Percentiles rank a stretch among this genome's conserved stretches.
Evolutionary conservation across 2,113 vertebrate genomes (phyloP).

Genomic region (Macquaria australasica): DNA sequence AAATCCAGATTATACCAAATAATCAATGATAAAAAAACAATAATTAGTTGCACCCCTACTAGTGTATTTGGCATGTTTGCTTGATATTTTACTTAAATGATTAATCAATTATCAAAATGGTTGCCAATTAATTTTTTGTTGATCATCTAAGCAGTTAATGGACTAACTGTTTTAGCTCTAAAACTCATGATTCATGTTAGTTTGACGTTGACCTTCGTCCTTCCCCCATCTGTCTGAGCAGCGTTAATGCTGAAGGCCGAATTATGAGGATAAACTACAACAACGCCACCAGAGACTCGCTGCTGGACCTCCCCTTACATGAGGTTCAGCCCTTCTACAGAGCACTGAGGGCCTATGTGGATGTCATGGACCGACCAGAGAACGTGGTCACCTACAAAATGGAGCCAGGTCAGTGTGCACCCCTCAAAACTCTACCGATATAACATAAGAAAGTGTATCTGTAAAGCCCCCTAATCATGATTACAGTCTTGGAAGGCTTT

Average conservation of each 20-base stretch:
- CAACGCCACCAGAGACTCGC: slow-evolving; percentile 92
- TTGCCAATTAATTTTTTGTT: background rate
- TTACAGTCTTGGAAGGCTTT: background rate
- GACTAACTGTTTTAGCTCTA: background rate
- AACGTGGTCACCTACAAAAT: slow-evolving; percentile 89
- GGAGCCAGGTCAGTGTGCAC: slow-evolving; percentile 89
- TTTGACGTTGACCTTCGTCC: background rate
- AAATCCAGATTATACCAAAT: background rate
- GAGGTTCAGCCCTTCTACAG: slow-evolving; percentile 92
- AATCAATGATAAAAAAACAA: background rate
- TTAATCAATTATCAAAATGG: background rate
- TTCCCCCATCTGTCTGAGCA: slow-evolving; percentile 64
- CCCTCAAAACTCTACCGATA: too few relatives aligned
- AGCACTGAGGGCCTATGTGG: slow-evolving; percentile 88
- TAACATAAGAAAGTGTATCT: background rate
- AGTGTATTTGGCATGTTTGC: background rate
- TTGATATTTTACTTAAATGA: background rate
- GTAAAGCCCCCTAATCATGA: background rate
- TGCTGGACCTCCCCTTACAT: slow-evolving; percentile 90
- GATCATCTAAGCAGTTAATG: background rate
- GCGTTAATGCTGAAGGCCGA: slow-evolving; percentile 84
- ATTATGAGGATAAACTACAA: slow-evolving; percentile 91
- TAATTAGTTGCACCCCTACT: background rate
- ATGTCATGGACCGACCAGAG: slow-evolving; percentile 87
- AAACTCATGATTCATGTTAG: background rate